Base-by-base conservation (phyloP, 2,113 vertebrate species). In the Myanophis thanlyinensis region DNA sequence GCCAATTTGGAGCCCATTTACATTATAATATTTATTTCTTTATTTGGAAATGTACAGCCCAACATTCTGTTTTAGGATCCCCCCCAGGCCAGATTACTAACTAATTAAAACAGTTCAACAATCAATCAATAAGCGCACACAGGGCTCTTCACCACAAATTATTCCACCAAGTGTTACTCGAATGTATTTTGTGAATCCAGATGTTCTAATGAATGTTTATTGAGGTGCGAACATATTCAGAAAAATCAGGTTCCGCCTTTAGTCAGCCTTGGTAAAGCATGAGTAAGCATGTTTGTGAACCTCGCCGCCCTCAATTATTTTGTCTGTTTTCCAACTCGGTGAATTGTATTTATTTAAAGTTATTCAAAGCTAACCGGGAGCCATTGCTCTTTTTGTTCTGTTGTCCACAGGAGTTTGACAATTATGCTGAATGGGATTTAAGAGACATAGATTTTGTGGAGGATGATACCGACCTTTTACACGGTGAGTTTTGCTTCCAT, bases 361-460 rank as follows among this genome's bases (percentile, higher is more conserved):
- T 4, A 47, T 51, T 90, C n/a, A 44, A 0, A 22, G 90, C 91
- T 93, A 3, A 2, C 87, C 86, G 67, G 44, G 94, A 92, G 95
- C 91, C 53, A 13, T 73, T 93, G 92, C 23, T n/a, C 27, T 96
- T 93, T 53, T 86, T 67, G n/a, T 67, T 67, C 40, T 48, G 2
- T 18, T 89, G 48, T 91, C 90, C 94, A 96, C 96, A 99, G 99
- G 99, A 99, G 95, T 99, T 99, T 97, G 99, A 99, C 98, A 99
- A 99, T 98, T 99, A 99, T 20, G 99, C 99, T 44, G 99, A 99
- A 96, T 99, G 99, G 99, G 99, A 99, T 97, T 97, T 99, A 97
- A 99, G 99, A 97, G 99, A 99, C 95, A 99, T 99, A 49, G 99
- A 99, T 97, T 99, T 99, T 98, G 99, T 99, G 93, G 99, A 99